Base-by-base conservation (phyloP, 2,113 vertebrate genomes). In the Meles meles region DNA sequence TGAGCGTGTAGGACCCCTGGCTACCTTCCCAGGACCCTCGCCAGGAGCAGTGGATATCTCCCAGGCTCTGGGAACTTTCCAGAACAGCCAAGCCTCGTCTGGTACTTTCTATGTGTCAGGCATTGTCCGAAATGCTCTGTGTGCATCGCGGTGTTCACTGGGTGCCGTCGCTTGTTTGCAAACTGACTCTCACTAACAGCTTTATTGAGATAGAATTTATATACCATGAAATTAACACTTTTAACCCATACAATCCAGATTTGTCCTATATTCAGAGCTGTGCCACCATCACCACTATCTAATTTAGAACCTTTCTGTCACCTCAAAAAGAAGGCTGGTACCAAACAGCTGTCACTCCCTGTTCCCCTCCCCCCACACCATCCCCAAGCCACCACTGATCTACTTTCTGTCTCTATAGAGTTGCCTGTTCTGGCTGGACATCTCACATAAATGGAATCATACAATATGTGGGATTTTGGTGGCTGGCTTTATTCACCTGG, bases 251-350 rank as follows among this genome's bases (percentile, higher is more conserved):
- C 11, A 72, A 25, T n/a, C 72, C 79, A 69, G 61, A 57, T 55
- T 25, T 77, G 61, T 65, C 3, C 0, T 76, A 2, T 27, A 63
- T 29, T 74, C 69, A 25, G 37, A 83, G 49, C n/a, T 17, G n/a
- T 27, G 34, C 20, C 37, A 71, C 8, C 39, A 14, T 52, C 59
- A n/a, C 37, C 39, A 4, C 42, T 52, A 23, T 37, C 85, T 61
- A 55, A 74, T 69, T 77, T 61, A 97, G 77, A 82, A 88, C 59
- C 39, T n/a, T 94, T 72, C 82, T 10, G 47, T 49, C 34, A 44
- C 13, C 47, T 39, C 20, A 6, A 2, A 84, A 44, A 80, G 47
- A 94, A 96, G 34, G 20, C 67, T 29, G 39, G 59, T 14, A 29
- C 55, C 23, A 47, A 87, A 55, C 6, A 52, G 49, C 55, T 34